phyloP scores from a whole-genome alignment of 2,113 vertebrate genomes.

The Equus quagga region DNA sequence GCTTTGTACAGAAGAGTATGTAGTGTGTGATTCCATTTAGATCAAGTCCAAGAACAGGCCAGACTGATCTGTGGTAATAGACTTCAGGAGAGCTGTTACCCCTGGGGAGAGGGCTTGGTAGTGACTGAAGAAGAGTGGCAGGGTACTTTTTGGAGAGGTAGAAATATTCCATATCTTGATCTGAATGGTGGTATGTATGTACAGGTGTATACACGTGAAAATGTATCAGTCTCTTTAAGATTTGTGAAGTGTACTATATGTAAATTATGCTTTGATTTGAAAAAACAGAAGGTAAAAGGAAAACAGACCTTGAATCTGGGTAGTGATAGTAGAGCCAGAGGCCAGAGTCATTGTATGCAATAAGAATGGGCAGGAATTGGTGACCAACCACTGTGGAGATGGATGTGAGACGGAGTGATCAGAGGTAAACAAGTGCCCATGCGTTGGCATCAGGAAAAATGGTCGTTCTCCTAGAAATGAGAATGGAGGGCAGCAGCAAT shows the following conservation, averaged over 20 bases:
- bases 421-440: not conserved
- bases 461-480: not conserved
- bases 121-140: not conserved
- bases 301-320: not conserved
- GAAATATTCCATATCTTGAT: not conserved
- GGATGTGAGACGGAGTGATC: not conserved
- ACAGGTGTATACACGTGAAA: not conserved
- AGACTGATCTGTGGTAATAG: not conserved
- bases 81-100: not conserved
- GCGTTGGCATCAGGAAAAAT: accelerated
- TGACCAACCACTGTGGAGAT: not conserved
- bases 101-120: not conserved
- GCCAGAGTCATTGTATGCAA: not conserved
- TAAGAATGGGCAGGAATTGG: not conserved
- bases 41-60: not conserved
- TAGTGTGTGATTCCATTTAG: not conserved
- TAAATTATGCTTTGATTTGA: not conserved
- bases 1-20: not conserved
- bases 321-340: not conserved
- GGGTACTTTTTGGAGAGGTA: not conserved
- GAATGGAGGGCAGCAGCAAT: accelerated
- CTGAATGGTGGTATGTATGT: not conserved
- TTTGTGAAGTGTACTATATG: not conserved
- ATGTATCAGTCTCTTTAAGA: not conserved
- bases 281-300: no score